Conservation (phyloP, 2,888 invertebrate genomes). For the Sialis fuliginosa region DNA sequence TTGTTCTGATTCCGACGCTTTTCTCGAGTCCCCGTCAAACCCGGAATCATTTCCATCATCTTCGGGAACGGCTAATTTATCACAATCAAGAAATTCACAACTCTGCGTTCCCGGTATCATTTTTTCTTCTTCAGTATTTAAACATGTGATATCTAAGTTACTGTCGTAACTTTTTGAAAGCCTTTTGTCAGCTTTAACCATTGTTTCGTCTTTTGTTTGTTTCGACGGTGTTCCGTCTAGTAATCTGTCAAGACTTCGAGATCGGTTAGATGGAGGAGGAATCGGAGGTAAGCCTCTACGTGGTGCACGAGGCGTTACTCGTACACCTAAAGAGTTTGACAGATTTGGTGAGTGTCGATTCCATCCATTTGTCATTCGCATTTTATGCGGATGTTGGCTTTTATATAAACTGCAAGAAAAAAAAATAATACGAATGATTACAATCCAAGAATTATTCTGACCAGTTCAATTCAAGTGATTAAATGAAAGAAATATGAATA, state of each 20-base stretch:
- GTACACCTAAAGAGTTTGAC: constrained; percentile 19
- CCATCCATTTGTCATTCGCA: constrained; percentile 31
- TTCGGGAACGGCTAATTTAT: neutral
- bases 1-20: neutral
- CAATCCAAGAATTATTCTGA: neutral
- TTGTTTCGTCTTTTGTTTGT: neutral
- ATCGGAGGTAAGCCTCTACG: constrained; percentile 14
- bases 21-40: neutral
- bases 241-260: constrained; percentile 45
- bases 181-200: constrained; percentile 7
- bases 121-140: neutral
- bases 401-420: constrained; percentile 36
- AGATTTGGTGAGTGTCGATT: constrained; percentile 24
- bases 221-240: constrained; percentile 23
- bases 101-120: neutral
- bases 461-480: no score
- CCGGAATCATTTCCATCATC: neutral
- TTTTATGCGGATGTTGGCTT: constrained; percentile 44
- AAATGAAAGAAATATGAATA: no score
- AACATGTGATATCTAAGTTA: constrained; percentile 6
- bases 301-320: constrained; percentile 22
- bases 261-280: constrained; percentile 24
- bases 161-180: constrained; percentile 20
- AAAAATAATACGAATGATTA: neutral
- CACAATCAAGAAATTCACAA: neutral